These are phyloP conservation scores for Chalcosyrphus nemorum DNA, from an alignment of 2,888 invertebrate species.

Conservation along the genomic window DNA sequence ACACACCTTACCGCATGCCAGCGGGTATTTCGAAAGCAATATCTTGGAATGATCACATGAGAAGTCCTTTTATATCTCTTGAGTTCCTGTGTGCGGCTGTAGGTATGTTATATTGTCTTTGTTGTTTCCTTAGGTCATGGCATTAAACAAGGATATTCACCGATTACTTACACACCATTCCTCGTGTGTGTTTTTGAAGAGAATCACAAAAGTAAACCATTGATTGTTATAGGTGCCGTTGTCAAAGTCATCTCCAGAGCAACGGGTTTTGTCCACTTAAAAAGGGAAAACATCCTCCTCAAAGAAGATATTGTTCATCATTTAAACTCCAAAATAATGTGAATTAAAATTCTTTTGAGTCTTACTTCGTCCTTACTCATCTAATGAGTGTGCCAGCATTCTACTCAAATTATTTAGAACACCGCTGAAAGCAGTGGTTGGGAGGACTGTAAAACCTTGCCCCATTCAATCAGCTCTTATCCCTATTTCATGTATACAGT, in stretches of 20 bases:
- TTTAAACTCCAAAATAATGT: background rate
- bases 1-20: slow-evolving; percentile 48
- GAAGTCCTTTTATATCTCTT: slow-evolving; percentile 32
- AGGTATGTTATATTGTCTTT: background rate
- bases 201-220: slow-evolving; percentile 32
- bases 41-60: slow-evolving; percentile 40
- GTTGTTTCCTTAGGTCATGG: slow-evolving; percentile 15
- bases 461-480: slow-evolving; percentile 33
- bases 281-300: background rate
- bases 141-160: slow-evolving; percentile 29
- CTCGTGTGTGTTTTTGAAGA: slow-evolving; percentile 25
- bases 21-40: slow-evolving; percentile 39
- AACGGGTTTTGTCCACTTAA: background rate
- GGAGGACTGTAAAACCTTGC: background rate
- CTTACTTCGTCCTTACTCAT: background rate
- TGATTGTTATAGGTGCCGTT: slow-evolving; percentile 5
- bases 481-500: slow-evolving; percentile 2
- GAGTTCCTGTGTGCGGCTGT: background rate
- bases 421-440: slow-evolving; percentile 10
- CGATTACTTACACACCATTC: slow-evolving; percentile 17
- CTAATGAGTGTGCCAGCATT: background rate
- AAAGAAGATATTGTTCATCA: background rate
- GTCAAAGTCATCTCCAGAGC: slow-evolving; percentile 8
- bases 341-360: background rate
- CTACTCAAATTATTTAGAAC: background rate